phyloP scores from a whole-genome alignment of 2,113 vertebrate species.

The Hippocampus barbouri region DNA sequence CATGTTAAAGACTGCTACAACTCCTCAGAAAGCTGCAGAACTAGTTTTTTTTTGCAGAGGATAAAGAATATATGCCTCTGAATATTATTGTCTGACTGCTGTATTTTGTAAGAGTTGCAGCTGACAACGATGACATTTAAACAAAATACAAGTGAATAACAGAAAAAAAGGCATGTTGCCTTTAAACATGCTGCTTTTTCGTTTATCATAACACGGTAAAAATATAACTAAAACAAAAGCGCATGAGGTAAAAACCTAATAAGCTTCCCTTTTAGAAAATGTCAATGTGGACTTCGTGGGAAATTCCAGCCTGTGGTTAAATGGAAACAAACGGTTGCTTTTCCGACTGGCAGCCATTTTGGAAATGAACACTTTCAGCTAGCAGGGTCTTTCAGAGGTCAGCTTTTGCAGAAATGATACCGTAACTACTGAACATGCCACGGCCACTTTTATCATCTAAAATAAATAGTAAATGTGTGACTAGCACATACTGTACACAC shows the following conservation, averaged over 20 bases:
- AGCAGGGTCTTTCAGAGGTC: background rate
- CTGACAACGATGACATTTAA: too few species aligned
- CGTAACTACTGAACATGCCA: background rate
- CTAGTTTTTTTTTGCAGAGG: too few species aligned
- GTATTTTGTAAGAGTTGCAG: too few species aligned
- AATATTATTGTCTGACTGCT: too few species aligned
- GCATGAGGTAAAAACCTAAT: background rate
- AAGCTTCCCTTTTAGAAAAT: background rate
- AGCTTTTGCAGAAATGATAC: background rate
- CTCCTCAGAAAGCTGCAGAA: too few species aligned
- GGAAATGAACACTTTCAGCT: background rate
- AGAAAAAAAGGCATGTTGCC: background rate
- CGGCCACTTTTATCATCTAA: constrained; percentile 1
- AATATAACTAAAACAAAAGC: too few species aligned
- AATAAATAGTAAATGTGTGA: constrained; percentile 20
- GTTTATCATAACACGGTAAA: background rate
- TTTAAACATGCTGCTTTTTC: background rate
- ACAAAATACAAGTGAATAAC: too few species aligned
- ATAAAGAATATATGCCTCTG: too few species aligned
- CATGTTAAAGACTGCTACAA: too few species aligned
- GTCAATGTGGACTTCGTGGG: background rate
- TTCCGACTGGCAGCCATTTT: background rate
- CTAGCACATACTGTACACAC: background rate
- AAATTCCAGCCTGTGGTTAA: background rate
- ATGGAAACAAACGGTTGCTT: background rate